Evolutionary conservation across 2,888 invertebrate genomes (phyloP), one percentile per base, ranked within the genome.

Genomic region (Cybosia mesomella): DNA sequence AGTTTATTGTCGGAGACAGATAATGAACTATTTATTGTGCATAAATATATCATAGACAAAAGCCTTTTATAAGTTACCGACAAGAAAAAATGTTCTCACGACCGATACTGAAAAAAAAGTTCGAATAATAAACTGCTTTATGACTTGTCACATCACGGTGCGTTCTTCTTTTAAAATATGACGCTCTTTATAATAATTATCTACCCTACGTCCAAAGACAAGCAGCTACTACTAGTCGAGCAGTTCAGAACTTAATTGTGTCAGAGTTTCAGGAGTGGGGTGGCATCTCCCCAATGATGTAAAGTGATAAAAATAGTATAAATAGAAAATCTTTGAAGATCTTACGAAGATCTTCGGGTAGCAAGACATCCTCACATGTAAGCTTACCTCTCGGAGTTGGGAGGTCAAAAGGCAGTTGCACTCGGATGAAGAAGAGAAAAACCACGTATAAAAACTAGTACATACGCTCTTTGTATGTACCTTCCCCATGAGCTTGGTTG

Each of bases 151-250:
- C n/a, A 49, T 49, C n/a, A 49, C 49, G n/a, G 49, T n/a, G 49
- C n/a, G 49, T 49, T 49, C 49, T 49, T 49, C 49, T 49, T 49
- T 49, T 49, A 49, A 49, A 49, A 49, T 49, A 49, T 49, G n/a
- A 49, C n/a, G 2, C 49, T 49, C n/a, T 49, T 49, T 49, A 7
- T 7, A 0, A 49, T n/a, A 49, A 49, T 49, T 43, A 18, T 7
- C n/a, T n/a, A n/a, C n/a, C n/a, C 5, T 15, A 2, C 7, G 43
- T 43, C 18, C 43, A 18, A 18, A 43, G 18, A 43, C 39, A 43
- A 43, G n/a, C n/a, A n/a, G n/a, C n/a, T n/a, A n/a, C n/a, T n/a
- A n/a, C n/a, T n/a, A n/a, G n/a, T n/a, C n/a, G n/a, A n/a, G n/a
- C n/a, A 43, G 43, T 43, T 7, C 7, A 18, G 15, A 43, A 43